Evolutionary conservation across 2,797 vertebrate species (phyloP), one percentile per base, ranked within the genome.

Genomic region (Neosilurus mollespiculum): DNA sequence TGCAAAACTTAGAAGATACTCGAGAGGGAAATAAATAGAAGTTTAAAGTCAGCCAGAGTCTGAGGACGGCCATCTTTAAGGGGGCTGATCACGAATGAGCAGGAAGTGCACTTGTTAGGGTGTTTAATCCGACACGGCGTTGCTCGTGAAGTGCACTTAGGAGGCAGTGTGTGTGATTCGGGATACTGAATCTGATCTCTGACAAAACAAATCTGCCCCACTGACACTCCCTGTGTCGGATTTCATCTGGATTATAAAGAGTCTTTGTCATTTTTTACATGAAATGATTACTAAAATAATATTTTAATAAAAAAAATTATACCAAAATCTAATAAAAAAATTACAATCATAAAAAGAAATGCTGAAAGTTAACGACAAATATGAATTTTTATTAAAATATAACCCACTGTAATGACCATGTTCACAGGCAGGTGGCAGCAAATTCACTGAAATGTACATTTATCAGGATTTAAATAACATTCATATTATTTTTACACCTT

Each of bases 1-100:
- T 56, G 10, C 15, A 22, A 22, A 56, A 18, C 37, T 51, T 26
- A 18, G 24, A 64, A 64, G 1, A 62, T 34, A 78, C 75, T 49
- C 58, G 24, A 56, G 18, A 34, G 26, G 9, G 24, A 24, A 53
- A 18, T 15, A n/a, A 77, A 77, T 14, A 78, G 62, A 78, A 78
- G 76, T 78, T 78, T 78, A 9, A 43, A 43, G 34, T 24, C 76
- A 64, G 9, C 54, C 37, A 76, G 73, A 76, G 4, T 78, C 76
- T 78, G 4, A 10, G 9, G 59, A 11, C 59, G 8, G 59, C 76
- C 59, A 78, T 78, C n/a, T 78, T 78, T 49, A 18, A 1, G 0
- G 5, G 76, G 59, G 6, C 22, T 15, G 18, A 15, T 51, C 8
- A 0, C 59, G 62, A 78, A 78, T 78, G 0, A 49, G 3, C 11